Base-by-base conservation (phyloP, 2,113 vertebrate genomes). In the Oreocharis arfaki region DNA sequence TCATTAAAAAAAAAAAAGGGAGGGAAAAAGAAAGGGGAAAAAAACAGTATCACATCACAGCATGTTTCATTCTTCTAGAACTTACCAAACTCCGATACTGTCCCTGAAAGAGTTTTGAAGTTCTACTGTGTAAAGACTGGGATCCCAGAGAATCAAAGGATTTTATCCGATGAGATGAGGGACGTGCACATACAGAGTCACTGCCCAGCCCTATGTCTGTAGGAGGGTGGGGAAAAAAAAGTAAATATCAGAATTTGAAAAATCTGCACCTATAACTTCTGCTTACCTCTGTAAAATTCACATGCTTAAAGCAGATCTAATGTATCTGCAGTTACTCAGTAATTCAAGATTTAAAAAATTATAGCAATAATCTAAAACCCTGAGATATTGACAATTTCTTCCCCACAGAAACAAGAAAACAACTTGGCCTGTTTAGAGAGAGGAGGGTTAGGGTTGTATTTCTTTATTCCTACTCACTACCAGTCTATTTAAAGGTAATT, bases 71-170 rank as follows among this genome's bases (percentile, higher is more conserved):
- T 85, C 50, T 59, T 60, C 42, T 44, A 84, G 22, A 83, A 96
- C 99, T 99, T 97, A 99, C 99, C 99, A 99, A 98, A 98, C 99
- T 99, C 95, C 99, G 98, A 97, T 99, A 99, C 96, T 99, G 99
- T 97, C 98, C 99, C 97, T 99, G 99, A 96, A 99, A 98, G 95
- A 99, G 97, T 98, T 99, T 99, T 96, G 99, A 99, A 95, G 99
- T 98, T 93, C 99, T 98, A 41, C 98, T 98, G 91, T 99, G 98
- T 49, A 98, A 98, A 92, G 99, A 97, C 97, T 99, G 99, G 39
- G 98, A 98, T 96, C 98, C 98, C 94, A 99, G 97, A 27, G 99
- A 99, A 97, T 99, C 99, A 9, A 99, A 99, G 6, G 99, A 99
- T 93, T 99, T 99, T 97, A 99, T 99, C 70, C 99, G 98, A 89